Base-by-base conservation (phyloP, 1,140 invertebrate species). In the Drosophila sucinea region DNA sequence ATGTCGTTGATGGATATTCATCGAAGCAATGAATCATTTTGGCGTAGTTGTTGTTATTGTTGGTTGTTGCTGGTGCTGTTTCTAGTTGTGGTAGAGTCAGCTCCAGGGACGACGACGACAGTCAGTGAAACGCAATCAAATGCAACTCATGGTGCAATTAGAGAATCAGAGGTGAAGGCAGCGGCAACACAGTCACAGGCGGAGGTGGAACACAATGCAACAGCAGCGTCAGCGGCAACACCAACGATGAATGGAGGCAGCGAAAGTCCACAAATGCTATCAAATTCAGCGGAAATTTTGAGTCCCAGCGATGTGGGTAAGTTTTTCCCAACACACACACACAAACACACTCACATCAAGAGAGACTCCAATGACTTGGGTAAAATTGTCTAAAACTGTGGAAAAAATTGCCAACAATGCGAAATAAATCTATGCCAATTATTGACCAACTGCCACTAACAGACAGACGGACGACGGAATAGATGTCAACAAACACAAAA, bases 371-470 rank as follows among this genome's bases (percentile, higher is more conserved):
- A 29, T 51, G 41, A 63, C 60, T 63, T 54, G 32, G 8, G 41
- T 23, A 62, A 72, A 73, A 73, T 55, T 68, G 61, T 65, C 32
- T 33, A 51, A 35, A 63, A 44, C n/a, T 27, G 25, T 25, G 44
- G 2, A 32, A 76, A 72, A 81, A 81, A 77, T 81, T 77, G 79
- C 79, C 76, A 85, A 85, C 82, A 71, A 82, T 83, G 77, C 83
- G 74, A 87, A 87, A 89, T 89, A 89, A 89, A 89, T 89, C 84
- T 89, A 81, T 89, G 84, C 84, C 84, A 89, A 89, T 89, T 89
- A 89, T 89, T 89, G 85, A 89, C 84, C 84, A 89, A 89, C 84
- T 84, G 77, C 70, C 83, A 27, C 23, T 25, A 87, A 79, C 83
- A 73, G 66, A 65, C 63, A 58, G 70, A 69, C 56, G 64, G 75